Conservation (phyloP, 2,888 invertebrate genomes). For the Therioaphis trifolii region DNA sequence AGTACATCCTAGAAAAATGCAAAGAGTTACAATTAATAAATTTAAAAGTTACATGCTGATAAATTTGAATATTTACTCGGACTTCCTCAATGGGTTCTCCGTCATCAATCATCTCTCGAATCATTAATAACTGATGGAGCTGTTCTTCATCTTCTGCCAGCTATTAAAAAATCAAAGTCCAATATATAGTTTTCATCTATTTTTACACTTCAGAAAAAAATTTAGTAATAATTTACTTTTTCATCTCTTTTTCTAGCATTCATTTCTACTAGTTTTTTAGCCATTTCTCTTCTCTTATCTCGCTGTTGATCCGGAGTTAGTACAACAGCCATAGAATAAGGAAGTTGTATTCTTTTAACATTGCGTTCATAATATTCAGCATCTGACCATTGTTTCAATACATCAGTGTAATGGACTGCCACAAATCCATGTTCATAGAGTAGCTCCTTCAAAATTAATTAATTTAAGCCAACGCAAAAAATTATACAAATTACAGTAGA, state of each 20-base stretch:
- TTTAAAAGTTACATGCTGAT: not conserved
- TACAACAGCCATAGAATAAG: slow-evolving; percentile 76
- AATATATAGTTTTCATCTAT: not conserved
- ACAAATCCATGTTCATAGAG: slow-evolving; percentile 84
- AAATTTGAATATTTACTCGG: slow-evolving; percentile 66
- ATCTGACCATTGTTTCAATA: slow-evolving; percentile 84
- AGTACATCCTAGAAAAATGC: slow-evolving; percentile 74
- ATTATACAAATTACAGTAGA: slow-evolving; percentile 5
- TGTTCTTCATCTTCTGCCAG: slow-evolving; percentile 90
- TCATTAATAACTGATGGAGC: slow-evolving; percentile 78
- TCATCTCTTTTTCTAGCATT: slow-evolving; percentile 90
- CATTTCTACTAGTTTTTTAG: slow-evolving; percentile 85
- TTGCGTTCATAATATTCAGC: slow-evolving; percentile 84
- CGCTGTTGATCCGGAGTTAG: slow-evolving; percentile 85
- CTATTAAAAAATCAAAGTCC: slow-evolving; percentile 67
- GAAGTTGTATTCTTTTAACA: slow-evolving; percentile 87
- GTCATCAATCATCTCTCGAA: slow-evolving; percentile 82
- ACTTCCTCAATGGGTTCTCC: slow-evolving; percentile 78
- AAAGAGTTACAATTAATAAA: slow-evolving; percentile 42
- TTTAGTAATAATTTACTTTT: slow-evolving; percentile 71
- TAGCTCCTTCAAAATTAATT: slow-evolving; percentile 73
- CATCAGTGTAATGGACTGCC: slow-evolving; percentile 82
- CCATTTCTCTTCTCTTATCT: slow-evolving; percentile 87
- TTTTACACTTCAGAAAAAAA: too few relatives aligned
- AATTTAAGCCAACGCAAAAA: not conserved